Percentiles rank a stretch among this genome's conserved stretches.
Conservation (phyloP, 2,888 invertebrate species). For the Micoletzkya japonica region DNA sequence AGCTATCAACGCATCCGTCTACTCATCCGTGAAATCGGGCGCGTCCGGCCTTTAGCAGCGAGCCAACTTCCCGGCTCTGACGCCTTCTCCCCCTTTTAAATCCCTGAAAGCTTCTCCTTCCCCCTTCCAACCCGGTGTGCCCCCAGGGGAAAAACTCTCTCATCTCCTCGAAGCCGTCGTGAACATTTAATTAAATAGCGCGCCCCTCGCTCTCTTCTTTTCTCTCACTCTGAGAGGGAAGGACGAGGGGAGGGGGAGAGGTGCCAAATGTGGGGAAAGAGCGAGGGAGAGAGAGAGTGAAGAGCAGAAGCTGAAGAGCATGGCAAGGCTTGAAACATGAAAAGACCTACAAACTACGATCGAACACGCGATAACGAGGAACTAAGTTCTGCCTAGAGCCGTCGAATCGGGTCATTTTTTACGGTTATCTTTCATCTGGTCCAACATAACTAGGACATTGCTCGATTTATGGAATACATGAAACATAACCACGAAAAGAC, state of each 20-base stretch:
- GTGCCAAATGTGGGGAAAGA: slow-evolving; percentile 18
- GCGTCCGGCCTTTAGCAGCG: background rate
- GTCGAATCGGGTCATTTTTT: too few relatives aligned
- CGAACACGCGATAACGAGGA: background rate
- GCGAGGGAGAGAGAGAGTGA: slow-evolving; percentile 20
- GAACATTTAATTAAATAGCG: slow-evolving; percentile 20
- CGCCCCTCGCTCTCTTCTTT: slow-evolving; percentile 10
- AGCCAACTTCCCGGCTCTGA: background rate
- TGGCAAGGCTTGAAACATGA: background rate
- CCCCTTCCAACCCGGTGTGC: background rate
- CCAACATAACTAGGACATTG: too few relatives aligned
- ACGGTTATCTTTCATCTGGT: too few relatives aligned
- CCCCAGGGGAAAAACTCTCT: background rate
- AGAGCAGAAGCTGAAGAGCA: slow-evolving; percentile 10
- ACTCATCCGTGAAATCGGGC: too few relatives aligned
- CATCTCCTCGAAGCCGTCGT: background rate
- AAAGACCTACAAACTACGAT: background rate
- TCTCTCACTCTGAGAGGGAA: background rate
- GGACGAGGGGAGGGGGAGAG: slow-evolving; percentile 27
- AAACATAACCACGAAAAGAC: too few relatives aligned
- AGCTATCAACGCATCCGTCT: too few relatives aligned
- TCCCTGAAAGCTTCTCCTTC: background rate
- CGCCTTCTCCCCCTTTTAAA: background rate
- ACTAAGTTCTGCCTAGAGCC: too few relatives aligned
- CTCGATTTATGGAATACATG: too few relatives aligned